phyloP scores from a whole-genome alignment of 1,140 invertebrate genomes.

The Matsumurasca onukii region DNA sequence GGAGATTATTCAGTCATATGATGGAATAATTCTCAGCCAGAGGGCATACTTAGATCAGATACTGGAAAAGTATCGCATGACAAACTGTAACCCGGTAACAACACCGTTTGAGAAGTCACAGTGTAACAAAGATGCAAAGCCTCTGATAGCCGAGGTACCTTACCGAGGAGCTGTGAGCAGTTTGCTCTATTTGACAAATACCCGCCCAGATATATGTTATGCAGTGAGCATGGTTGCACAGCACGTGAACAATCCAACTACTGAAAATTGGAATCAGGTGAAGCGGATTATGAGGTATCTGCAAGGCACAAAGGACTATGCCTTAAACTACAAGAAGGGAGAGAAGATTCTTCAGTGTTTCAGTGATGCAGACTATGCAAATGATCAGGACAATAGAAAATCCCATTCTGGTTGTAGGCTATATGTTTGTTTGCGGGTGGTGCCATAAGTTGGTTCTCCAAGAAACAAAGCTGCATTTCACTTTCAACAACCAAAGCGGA shows the following conservation, averaged over 20 bases:
- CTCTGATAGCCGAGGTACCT: background rate
- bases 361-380: constrained; percentile 46
- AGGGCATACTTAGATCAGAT: no score
- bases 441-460: constrained; percentile 43
- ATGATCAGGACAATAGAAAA: constrained; percentile 42
- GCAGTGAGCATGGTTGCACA: constrained; percentile 1
- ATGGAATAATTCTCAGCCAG: background rate
- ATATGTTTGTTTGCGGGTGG: constrained; percentile 31
- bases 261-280: background rate
- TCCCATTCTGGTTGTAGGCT: constrained; percentile 42
- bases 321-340: background rate
- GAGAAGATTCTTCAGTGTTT: constrained; percentile 3
- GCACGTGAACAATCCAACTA: background rate
- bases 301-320: background rate
- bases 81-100: background rate
- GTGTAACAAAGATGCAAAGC: background rate
- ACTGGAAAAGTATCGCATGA: no score
- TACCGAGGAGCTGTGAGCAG: constrained; percentile 1
- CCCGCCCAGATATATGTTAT: constrained; percentile 5
- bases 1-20: background rate
- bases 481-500: constrained; percentile 50
- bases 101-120: background rate
- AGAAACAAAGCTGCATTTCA: constrained; percentile 42
- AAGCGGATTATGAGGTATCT: constrained; percentile 2
- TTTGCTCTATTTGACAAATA: background rate